A percentile compares a stretch with the other conserved stretches of the same genome.
Conservation (phyloP, 2,888 invertebrate genomes). For the Eupsilia transversa region DNA sequence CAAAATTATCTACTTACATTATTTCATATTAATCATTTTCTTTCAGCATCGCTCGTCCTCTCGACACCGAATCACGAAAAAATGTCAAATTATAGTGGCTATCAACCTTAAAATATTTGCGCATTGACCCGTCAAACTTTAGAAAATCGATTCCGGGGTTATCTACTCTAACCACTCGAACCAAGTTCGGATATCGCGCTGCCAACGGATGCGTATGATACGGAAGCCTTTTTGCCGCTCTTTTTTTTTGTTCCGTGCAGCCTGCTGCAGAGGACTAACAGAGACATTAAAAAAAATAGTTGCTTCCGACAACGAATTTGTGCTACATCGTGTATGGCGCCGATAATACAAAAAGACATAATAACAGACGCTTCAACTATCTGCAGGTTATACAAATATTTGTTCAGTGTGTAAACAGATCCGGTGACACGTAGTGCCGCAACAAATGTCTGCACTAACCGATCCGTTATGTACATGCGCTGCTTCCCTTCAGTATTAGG, state of each 20-base stretch:
- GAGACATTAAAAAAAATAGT: not conserved
- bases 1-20: too few relatives aligned
- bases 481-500: not conserved
- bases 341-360: not conserved
- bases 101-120: constrained; percentile 17
- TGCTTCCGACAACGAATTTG: not conserved
- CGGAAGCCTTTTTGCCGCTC: not conserved
- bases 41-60: not conserved
- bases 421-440: not conserved
- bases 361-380: not conserved
- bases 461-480: not conserved
- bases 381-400: not conserved
- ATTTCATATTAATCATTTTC: not conserved
- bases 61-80: not conserved
- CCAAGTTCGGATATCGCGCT: not conserved
- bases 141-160: not conserved
- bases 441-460: not conserved
- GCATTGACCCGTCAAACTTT: constrained; percentile 14
- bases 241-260: too few relatives aligned
- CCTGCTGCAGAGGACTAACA: not conserved
- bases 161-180: not conserved
- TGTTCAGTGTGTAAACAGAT: not conserved
- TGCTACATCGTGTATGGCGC: not conserved
- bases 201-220: not conserved
- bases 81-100: not conserved